These are phyloP conservation scores for Hyposmocoma kahamanoa DNA, from an alignment of 1,140 invertebrate genomes.

Conservation along the genomic window DNA sequence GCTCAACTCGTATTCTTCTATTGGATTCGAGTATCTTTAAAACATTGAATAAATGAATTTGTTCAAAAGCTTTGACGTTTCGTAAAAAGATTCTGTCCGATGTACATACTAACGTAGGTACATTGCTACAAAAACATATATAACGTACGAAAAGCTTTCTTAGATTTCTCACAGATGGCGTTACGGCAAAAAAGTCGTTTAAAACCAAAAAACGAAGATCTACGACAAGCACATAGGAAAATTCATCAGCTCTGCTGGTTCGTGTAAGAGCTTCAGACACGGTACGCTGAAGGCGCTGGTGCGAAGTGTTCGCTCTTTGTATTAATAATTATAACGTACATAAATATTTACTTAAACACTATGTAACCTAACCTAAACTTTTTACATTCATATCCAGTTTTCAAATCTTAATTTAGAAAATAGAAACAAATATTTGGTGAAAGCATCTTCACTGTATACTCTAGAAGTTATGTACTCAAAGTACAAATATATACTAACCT, in stretches of 20 bases:
- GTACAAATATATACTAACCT: too few species aligned
- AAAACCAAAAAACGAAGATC: not conserved
- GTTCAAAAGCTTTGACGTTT: constrained; percentile 14
- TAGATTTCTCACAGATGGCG: not conserved
- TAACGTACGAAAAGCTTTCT: not conserved
- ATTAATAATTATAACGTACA: too few species aligned
- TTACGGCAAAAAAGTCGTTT: not conserved
- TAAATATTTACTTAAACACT: too few species aligned
- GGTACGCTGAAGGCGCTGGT: too few species aligned
- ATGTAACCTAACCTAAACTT: too few species aligned
- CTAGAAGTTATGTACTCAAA: too few species aligned
- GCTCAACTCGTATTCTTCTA: constrained; percentile 50
- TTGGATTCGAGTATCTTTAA: constrained; percentile 34
- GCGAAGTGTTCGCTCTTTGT: too few species aligned
- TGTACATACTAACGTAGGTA: not conserved
- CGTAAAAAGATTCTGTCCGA: constrained; percentile 9
- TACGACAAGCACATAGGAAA: not conserved
- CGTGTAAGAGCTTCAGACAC: too few species aligned
- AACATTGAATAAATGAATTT: constrained; percentile 34
- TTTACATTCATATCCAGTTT: too few species aligned
- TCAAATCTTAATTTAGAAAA: too few species aligned
- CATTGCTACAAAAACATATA: not conserved
- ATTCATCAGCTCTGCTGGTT: not conserved
- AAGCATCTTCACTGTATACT: too few species aligned
- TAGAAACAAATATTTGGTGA: too few species aligned